A percentile compares a stretch with the other conserved stretches of the same genome.
These are phyloP conservation scores for Halocynthia roretzi DNA, from an alignment of 23 tunicate genomes.

Conservation along the genomic window DNA sequence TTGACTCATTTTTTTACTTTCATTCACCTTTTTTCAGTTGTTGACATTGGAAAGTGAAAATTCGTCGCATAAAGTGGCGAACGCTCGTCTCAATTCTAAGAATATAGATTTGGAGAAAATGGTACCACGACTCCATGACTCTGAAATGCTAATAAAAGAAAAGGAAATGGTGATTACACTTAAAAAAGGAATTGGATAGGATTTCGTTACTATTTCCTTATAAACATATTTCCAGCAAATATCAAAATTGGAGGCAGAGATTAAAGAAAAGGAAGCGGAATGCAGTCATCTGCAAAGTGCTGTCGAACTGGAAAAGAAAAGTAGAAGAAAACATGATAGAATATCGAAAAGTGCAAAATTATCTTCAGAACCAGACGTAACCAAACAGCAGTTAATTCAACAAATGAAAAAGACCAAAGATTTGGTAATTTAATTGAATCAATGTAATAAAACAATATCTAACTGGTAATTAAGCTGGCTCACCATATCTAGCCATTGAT, in stretches of 20 bases:
- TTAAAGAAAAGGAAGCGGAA: no score
- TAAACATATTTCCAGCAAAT: no score
- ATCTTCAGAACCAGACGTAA: neutral
- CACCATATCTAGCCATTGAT: no score
- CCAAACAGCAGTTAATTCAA: conserved; percentile 35
- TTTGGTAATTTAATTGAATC: conserved; percentile 34
- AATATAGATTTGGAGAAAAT: conserved; percentile 7
- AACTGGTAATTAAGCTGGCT: neutral
- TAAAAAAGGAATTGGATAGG: no score
- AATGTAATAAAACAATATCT: no score
- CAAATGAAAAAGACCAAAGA: conserved; percentile 74
- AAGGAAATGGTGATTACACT: no score
- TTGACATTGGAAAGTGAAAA: conserved; percentile 5
- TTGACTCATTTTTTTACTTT: neutral
- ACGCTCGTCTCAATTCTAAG: conserved; percentile 12
- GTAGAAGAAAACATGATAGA: conserved; percentile 9
- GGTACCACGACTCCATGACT: no score
- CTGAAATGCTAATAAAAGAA: no score
- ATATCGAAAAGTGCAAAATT: neutral
- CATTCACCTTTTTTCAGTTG: neutral
- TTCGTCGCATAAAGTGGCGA: neutral
- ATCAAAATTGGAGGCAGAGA: no score
- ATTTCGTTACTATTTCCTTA: no score
- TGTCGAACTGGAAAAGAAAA: no score
- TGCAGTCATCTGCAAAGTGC: no score